Evolutionary conservation across 2,888 invertebrate genomes (phyloP).

Genomic region (Stegophylla sp.): DNA sequence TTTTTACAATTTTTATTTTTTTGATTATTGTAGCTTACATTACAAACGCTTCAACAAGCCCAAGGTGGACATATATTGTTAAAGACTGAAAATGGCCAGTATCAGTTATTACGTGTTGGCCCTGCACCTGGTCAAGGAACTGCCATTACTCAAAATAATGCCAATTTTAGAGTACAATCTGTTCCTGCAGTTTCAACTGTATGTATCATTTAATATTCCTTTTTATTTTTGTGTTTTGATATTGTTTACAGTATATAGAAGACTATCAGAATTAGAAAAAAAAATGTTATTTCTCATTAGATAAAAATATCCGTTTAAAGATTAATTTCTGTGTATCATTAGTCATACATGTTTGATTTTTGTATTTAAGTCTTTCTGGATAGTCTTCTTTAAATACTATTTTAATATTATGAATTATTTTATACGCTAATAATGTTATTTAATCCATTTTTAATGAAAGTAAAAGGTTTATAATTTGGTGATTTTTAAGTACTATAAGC

Average conservation of each 20-base stretch:
- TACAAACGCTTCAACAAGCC: slow-evolving; percentile 81
- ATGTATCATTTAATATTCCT: slow-evolving; percentile 26
- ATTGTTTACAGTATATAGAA: no score
- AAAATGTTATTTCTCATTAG: no score
- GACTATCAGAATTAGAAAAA: neutral
- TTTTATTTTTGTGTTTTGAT: neutral
- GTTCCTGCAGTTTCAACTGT: slow-evolving; percentile 81
- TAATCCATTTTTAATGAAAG: neutral
- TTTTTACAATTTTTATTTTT: slow-evolving; percentile 51
- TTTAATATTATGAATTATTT: no score
- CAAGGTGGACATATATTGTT: slow-evolving; percentile 88
- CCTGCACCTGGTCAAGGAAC: slow-evolving; percentile 71
- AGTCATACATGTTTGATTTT: neutral
- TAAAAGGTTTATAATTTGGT: no score
- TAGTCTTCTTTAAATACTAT: neutral
- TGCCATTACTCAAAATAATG: slow-evolving; percentile 64
- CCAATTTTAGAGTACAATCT: slow-evolving; percentile 79
- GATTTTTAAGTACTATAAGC: neutral
- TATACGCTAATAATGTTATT: no score
- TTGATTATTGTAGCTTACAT: slow-evolving; percentile 80
- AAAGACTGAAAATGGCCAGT: slow-evolving; percentile 96
- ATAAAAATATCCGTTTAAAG: no score
- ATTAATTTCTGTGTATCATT: no score
- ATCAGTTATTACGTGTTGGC: slow-evolving; percentile 88
- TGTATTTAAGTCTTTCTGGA: neutral